Conservation (phyloP, 2,113 vertebrate species). For the Sinocyclocheilus rhinocerous region DNA sequence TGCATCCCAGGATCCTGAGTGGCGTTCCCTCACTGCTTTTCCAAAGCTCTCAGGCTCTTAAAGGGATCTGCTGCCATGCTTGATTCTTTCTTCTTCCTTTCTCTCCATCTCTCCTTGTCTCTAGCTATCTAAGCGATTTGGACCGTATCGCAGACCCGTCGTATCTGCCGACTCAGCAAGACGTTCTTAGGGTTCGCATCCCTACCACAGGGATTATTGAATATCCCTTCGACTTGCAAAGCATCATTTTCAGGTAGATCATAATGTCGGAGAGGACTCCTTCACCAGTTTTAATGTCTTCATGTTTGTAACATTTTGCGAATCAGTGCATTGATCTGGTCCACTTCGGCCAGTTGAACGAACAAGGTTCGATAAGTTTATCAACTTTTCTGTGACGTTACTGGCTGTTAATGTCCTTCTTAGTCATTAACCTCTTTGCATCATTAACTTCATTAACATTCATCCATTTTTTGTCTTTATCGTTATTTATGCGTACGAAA, state of each 20-base stretch:
- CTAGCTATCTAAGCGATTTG: slow-evolving; percentile 95
- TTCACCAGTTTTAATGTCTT: slow-evolving; percentile 3
- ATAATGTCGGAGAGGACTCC: not conserved
- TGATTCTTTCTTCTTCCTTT: slow-evolving; percentile 64
- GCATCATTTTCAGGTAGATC: slow-evolving; percentile 98
- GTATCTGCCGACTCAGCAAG: slow-evolving; percentile 98
- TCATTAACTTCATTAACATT: not conserved
- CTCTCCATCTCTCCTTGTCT: slow-evolving; percentile 59
- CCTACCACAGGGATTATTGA: slow-evolving; percentile 98
- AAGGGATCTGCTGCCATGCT: slow-evolving; percentile 66
- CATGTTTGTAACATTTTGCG: not conserved
- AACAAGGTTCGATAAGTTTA: not conserved
- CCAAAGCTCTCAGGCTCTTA: too few relatives aligned
- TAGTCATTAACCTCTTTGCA: not conserved
- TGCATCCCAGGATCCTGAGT: not conserved
- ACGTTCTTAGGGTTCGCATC: slow-evolving; percentile 95
- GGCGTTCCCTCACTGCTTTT: not conserved
- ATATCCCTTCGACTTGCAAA: slow-evolving; percentile 99
- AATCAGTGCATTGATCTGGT: not conserved
- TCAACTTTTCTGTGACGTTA: not conserved
- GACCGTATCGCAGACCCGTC: slow-evolving; percentile 91
- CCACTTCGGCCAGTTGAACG: not conserved
- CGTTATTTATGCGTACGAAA: not conserved
- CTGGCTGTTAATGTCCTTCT: not conserved
- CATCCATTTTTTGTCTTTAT: not conserved